Percentiles rank a stretch among this genome's conserved stretches.
Evolutionary conservation across 2,113 vertebrate species (phyloP).

Genomic region (Antennarius striatus): DNA sequence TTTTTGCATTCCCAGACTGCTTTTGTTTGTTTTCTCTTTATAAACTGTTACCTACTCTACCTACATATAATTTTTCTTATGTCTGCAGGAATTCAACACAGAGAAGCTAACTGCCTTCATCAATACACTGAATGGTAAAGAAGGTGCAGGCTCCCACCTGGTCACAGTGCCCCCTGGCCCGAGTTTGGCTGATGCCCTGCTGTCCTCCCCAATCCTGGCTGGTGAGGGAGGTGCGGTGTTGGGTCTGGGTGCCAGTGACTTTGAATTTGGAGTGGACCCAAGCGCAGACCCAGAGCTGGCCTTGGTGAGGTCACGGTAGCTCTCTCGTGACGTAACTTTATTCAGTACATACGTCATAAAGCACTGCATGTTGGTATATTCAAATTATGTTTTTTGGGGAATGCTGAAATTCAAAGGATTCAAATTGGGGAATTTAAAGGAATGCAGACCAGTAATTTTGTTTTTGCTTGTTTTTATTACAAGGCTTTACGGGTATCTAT

Average conservation of each 20-base stretch:
- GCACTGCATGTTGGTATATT: too few species aligned
- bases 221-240: constrained; percentile 92
- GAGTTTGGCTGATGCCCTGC: constrained; percentile 92
- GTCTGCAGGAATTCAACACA: constrained; percentile 88
- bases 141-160: constrained; percentile 91
- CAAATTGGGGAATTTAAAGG: background rate
- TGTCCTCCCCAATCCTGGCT: constrained; percentile 92
- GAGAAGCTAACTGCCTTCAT: constrained; percentile 95
- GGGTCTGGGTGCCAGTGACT: constrained; percentile 91
- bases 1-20: background rate
- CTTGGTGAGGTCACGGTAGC: constrained; percentile 79
- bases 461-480: background rate
- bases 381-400: too few species aligned
- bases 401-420: too few species aligned
- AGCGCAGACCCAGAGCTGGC: constrained; percentile 94
- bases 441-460: background rate
- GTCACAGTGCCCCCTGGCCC: constrained; percentile 94
- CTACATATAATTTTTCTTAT: background rate
- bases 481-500: constrained; percentile 95
- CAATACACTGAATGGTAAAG: constrained; percentile 93
- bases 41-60: background rate
- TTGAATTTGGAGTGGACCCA: constrained; percentile 96
- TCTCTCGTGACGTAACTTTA: too few species aligned
- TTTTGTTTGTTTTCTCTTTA: background rate
- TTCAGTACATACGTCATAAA: too few species aligned